Evolutionary conservation across 2,113 vertebrate genomes (phyloP).

Genomic region (Myxocyprinus asiaticus): DNA sequence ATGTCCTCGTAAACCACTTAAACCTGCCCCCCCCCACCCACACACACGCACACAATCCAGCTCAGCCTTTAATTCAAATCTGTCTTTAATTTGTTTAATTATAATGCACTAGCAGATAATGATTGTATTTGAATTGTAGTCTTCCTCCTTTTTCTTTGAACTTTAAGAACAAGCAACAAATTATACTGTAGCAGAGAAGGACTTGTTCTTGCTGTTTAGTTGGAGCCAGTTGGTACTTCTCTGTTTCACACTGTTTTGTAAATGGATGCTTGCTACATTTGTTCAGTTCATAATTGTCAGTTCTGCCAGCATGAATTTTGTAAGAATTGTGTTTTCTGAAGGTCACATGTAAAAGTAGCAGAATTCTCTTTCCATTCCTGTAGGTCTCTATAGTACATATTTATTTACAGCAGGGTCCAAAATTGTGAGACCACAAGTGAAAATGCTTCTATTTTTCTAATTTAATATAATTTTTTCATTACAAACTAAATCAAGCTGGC

Average conservation of each 20-base stretch:
- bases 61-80: slow-evolving; percentile 10
- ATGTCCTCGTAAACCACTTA: no score
- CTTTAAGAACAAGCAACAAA: not conserved
- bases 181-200: not conserved
- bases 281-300: not conserved
- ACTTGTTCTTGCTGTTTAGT: not conserved
- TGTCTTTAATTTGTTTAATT: slow-evolving; percentile 14
- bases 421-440: no score
- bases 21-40: no score
- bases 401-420: no score
- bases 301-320: not conserved
- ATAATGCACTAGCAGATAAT: not conserved
- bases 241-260: not conserved
- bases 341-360: not conserved
- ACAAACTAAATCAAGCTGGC: no score
- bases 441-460: no score
- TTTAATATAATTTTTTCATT: no score
- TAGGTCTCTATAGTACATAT: not conserved
- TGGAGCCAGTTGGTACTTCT: no score
- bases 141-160: slow-evolving; percentile 9
- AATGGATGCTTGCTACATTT: not conserved
- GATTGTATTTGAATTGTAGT: slow-evolving; percentile 3
- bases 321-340: slow-evolving; percentile 5
- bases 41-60: slow-evolving; percentile 1
- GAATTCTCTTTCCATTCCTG: not conserved